Percentiles rank a stretch among this genome's conserved stretches.
phyloP scores from a whole-genome alignment of 2,113 vertebrate species.

The Colistium nudipinnis region DNA sequence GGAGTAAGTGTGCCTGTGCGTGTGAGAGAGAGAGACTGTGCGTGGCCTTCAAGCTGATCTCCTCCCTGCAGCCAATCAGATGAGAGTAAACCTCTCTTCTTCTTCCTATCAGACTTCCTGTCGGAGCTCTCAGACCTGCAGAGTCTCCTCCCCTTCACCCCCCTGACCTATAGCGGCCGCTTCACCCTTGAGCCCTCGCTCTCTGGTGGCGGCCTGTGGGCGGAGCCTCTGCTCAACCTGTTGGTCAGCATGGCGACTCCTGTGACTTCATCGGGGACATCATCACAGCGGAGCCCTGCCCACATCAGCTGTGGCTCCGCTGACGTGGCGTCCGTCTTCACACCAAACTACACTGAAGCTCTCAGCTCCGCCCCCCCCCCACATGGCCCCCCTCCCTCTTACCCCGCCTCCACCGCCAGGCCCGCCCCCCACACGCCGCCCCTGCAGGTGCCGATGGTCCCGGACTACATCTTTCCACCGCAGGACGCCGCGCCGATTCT shows the following conservation, averaged over 20 bases:
- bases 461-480: slow-evolving; percentile 90
- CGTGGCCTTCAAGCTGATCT: too few species aligned
- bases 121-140: slow-evolving; percentile 84
- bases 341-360: slow-evolving; percentile 83
- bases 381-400: slow-evolving; percentile 87
- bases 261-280: slow-evolving; percentile 73
- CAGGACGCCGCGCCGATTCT: slow-evolving; percentile 43
- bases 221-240: slow-evolving; percentile 94
- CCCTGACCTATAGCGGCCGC: slow-evolving; percentile 93
- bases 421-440: slow-evolving; percentile 42
- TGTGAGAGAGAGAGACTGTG: too few species aligned
- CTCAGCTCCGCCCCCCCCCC: slow-evolving; percentile 81
- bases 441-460: slow-evolving; percentile 86
- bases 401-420: slow-evolving; percentile 79
- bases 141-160: slow-evolving; percentile 83
- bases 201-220: slow-evolving; percentile 86
- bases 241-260: slow-evolving; percentile 89
- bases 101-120: slow-evolving; percentile 47
- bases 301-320: slow-evolving; percentile 76
- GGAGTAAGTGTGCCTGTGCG: slow-evolving; percentile 69
- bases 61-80: slow-evolving; percentile 17
- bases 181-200: slow-evolving; percentile 90
- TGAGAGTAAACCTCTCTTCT: neutral
- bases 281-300: slow-evolving; percentile 78
- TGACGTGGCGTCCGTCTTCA: slow-evolving; percentile 86